A percentile compares a stretch with the other conserved stretches of the same genome.
These are phyloP conservation scores for Delphinapterus leucas DNA, from an alignment of 2,113 vertebrate species.

Conservation along the genomic window DNA sequence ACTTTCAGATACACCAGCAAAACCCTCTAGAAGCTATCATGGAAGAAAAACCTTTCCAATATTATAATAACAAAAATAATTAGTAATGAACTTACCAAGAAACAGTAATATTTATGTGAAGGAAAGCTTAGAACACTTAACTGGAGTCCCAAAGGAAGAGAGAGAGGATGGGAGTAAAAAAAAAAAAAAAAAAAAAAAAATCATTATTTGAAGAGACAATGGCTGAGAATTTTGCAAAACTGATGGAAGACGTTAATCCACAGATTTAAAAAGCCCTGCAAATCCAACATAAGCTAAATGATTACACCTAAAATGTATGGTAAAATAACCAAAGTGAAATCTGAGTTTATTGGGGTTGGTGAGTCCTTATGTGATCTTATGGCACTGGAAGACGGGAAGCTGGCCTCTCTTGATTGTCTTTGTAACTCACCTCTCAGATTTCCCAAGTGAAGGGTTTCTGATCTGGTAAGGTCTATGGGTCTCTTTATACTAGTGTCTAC, in stretches of 20 bases:
- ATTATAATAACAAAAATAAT: neutral
- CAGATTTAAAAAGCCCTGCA: neutral
- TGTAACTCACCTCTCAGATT: neutral
- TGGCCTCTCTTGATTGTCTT: neutral
- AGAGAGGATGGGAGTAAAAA: neutral
- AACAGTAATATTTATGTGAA: neutral
- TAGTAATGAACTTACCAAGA: neutral
- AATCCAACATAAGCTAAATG: neutral
- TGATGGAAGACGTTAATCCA: neutral
- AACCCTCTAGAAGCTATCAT: neutral
- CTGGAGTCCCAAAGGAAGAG: neutral
- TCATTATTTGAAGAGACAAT: neutral
- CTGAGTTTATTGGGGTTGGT: neutral
- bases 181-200: too few relatives aligned
- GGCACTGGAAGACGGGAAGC: neutral
- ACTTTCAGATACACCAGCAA: neutral
- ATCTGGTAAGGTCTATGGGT: neutral
- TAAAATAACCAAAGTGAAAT: neutral
- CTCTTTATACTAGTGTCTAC: neutral
- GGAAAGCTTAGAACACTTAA: neutral
- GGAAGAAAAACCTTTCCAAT: neutral
- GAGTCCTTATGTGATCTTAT: neutral
- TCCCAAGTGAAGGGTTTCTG: neutral
- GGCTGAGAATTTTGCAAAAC: neutral
- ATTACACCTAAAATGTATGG: neutral